Conservation (phyloP, 2,888 invertebrate genomes). For the Metopia argyrocephala region DNA sequence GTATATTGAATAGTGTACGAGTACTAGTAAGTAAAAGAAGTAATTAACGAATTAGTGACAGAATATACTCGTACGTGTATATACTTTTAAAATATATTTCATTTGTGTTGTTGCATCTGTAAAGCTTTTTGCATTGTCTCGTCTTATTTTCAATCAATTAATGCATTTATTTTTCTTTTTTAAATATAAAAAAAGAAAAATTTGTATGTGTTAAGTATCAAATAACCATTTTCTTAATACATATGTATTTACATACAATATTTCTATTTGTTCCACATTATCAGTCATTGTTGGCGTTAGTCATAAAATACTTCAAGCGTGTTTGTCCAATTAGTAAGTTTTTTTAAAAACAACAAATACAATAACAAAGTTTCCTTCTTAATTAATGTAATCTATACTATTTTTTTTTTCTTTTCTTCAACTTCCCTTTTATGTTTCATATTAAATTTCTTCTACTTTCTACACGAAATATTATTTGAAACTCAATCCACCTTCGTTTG, state of each 20-base stretch:
- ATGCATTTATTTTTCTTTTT: background rate
- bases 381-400: conserved; percentile 42
- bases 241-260: too few species aligned
- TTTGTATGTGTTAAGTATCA: background rate
- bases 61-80: too few species aligned
- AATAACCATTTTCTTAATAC: too few species aligned
- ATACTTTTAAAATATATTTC: background rate
- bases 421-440: background rate
- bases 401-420: conserved; percentile 21
- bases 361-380: conserved; percentile 45
- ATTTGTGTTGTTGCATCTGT: background rate
- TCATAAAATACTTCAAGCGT: conserved; percentile 27
- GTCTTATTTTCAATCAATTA: background rate
- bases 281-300: background rate
- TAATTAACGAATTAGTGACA: background rate
- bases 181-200: background rate
- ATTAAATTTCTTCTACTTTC: conserved; percentile 36
- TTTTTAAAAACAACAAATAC: background rate
- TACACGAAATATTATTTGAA: background rate
- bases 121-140: background rate
- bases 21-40: background rate
- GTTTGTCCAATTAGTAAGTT: conserved; percentile 56
- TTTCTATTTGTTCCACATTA: background rate
- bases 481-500: background rate
- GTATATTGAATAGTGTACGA: background rate